A percentile compares a stretch with the other conserved stretches of the same genome.
Conservation (phyloP, 2,888 invertebrate genomes). For the Leuctra nigra region DNA sequence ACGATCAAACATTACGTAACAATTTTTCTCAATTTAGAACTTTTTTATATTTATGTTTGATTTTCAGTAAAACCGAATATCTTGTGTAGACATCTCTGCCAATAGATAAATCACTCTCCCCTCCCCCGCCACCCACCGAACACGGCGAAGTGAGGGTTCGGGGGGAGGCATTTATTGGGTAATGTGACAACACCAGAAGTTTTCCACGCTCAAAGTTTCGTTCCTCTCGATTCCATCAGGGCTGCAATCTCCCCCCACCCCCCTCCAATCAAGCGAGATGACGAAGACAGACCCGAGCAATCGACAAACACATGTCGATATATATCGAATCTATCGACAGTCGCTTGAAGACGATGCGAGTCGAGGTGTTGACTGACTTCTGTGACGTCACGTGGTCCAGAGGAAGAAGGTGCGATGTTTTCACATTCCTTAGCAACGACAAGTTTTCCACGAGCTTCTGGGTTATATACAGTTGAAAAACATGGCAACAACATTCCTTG, state of each 20-base stretch:
- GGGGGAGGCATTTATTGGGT: constrained; percentile 23
- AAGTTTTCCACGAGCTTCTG: too few relatives aligned
- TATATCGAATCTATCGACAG: constrained; percentile 10
- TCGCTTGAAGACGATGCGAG: not conserved
- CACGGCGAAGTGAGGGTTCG: not conserved
- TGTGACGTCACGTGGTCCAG: not conserved
- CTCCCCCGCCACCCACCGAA: not conserved
- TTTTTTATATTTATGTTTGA: too few relatives aligned
- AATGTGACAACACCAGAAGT: constrained; percentile 26
- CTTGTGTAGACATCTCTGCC: not conserved
- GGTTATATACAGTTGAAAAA: too few relatives aligned
- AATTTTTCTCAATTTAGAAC: too few relatives aligned
- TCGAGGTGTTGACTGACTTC: not conserved
- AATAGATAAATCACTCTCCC: constrained; percentile 15
- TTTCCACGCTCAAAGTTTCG: constrained; percentile 15
- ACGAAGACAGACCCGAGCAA: constrained; percentile 15
- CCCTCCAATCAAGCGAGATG: constrained; percentile 16
- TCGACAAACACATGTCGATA: constrained; percentile 19
- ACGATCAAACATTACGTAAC: too few relatives aligned
- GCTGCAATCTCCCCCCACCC: not conserved
- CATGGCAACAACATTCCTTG: too few relatives aligned
- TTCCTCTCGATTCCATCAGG: constrained; percentile 16
- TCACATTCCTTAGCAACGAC: too few relatives aligned
- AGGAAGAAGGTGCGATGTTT: too few relatives aligned
- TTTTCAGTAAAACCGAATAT: too few relatives aligned